Conservation (phyloP, 2,113 vertebrate genomes). For the Aspidoscelis tigris region DNA sequence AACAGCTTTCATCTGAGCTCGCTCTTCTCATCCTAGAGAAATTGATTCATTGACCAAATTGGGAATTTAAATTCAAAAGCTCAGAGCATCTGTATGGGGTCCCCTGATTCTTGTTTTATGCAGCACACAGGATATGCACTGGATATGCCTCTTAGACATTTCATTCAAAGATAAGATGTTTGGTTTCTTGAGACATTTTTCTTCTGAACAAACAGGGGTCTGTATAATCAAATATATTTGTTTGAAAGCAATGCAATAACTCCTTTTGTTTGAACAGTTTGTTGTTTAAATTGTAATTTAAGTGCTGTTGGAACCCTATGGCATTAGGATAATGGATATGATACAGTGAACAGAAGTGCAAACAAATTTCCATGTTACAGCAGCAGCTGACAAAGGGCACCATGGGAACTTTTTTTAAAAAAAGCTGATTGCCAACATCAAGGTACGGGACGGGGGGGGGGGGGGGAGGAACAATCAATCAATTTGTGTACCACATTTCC, state of each 20-base stretch:
- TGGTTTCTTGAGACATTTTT: slow-evolving; percentile 2
- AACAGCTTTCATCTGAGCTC: slow-evolving; percentile 36
- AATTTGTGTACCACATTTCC: too few relatives aligned
- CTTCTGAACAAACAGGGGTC: slow-evolving; percentile 1
- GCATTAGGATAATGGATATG: background rate
- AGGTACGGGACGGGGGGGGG: too few relatives aligned
- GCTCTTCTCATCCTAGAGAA: slow-evolving; percentile 34
- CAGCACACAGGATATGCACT: background rate
- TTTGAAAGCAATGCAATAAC: background rate
- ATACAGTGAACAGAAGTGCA: background rate
- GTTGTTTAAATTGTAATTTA: slow-evolving; percentile 4
- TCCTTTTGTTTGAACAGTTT: background rate
- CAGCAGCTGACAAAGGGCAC: too few relatives aligned
- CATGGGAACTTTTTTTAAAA: too few relatives aligned
- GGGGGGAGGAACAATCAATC: too few relatives aligned
- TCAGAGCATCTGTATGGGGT: background rate
- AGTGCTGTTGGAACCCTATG: background rate
- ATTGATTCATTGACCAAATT: slow-evolving; percentile 66
- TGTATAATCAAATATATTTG: background rate
- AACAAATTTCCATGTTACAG: too few relatives aligned
- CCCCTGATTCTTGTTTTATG: slow-evolving; percentile 48
- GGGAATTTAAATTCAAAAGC: slow-evolving; percentile 67
- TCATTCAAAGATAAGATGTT: slow-evolving; percentile 39
- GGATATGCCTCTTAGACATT: slow-evolving; percentile 19
- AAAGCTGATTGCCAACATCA: too few relatives aligned